Evolutionary conservation across 2,888 invertebrate genomes (phyloP).

Genomic region (Heliconius ismenius): DNA sequence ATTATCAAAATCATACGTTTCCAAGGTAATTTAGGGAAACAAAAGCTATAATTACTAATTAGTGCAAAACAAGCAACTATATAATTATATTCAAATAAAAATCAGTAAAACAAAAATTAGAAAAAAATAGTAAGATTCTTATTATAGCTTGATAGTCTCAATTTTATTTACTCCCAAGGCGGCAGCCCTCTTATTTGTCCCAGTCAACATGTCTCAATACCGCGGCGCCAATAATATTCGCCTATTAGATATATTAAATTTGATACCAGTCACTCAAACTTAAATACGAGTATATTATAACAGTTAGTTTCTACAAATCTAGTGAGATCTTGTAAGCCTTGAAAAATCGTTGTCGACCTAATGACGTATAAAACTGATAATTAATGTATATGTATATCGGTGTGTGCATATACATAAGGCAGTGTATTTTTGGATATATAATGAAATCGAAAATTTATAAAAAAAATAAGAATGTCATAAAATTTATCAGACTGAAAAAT

Average conservation of each 20-base stretch:
- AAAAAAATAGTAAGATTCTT: too few relatives aligned
- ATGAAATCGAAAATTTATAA: background rate
- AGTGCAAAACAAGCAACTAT: background rate
- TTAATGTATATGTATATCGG: background rate
- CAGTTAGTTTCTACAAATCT: background rate
- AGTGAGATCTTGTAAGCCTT: slow-evolving; percentile 10
- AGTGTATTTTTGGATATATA: background rate
- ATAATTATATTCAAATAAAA: background rate
- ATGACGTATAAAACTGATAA: slow-evolving; percentile 8
- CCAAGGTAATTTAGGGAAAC: background rate
- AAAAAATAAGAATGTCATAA: background rate
- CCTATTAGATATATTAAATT: background rate
- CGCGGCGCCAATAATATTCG: slow-evolving; percentile 5
- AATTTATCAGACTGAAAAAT: too few relatives aligned
- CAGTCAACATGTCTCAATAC: background rate
- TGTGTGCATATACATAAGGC: background rate
- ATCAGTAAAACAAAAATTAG: background rate
- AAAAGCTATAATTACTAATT: background rate
- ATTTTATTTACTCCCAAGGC: background rate
- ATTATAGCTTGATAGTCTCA: too few relatives aligned
- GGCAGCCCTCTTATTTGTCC: background rate
- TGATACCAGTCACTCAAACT: slow-evolving; percentile 8
- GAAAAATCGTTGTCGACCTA: background rate
- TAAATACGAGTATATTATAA: slow-evolving; percentile 20
- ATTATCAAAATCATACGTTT: background rate